Conservation (phyloP, 2,888 invertebrate species). For the Halictus quadricinctus region DNA sequence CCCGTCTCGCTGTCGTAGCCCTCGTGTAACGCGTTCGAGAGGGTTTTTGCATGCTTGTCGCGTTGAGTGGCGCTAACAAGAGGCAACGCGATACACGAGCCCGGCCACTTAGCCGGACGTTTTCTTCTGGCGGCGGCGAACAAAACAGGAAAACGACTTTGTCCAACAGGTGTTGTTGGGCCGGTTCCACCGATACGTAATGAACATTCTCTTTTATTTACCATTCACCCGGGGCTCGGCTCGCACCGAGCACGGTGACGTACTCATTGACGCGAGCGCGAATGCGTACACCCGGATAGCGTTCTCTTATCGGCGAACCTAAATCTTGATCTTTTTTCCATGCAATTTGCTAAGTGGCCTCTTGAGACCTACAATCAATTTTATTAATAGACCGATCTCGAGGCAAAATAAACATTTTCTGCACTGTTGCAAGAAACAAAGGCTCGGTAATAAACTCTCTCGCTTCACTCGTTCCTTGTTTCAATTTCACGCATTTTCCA, state of each 20-base stretch:
- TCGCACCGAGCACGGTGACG: slow-evolving; percentile 28
- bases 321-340: slow-evolving; percentile 4
- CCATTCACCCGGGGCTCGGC: slow-evolving; percentile 40
- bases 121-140: slow-evolving; percentile 31
- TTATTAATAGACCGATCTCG: neutral
- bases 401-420: neutral
- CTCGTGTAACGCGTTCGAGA: neutral
- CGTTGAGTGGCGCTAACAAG: slow-evolving; percentile 26
- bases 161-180: slow-evolving; percentile 49
- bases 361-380: neutral
- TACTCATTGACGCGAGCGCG: slow-evolving; percentile 11
- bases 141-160: slow-evolving; percentile 46
- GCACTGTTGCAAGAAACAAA: neutral
- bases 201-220: slow-evolving; percentile 56
- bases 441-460: neutral
- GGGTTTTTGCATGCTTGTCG: neutral
- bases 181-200: slow-evolving; percentile 46
- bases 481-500: too few relatives aligned
- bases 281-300: neutral
- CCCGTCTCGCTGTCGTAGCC: neutral
- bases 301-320: slow-evolving; percentile 10
- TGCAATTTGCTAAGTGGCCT: neutral
- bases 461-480: neutral
- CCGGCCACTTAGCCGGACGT: slow-evolving; percentile 27
- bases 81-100: slow-evolving; percentile 33